Conservation (phyloP, 2,113 vertebrate genomes). For the Cyprinodon tularosa region DNA sequence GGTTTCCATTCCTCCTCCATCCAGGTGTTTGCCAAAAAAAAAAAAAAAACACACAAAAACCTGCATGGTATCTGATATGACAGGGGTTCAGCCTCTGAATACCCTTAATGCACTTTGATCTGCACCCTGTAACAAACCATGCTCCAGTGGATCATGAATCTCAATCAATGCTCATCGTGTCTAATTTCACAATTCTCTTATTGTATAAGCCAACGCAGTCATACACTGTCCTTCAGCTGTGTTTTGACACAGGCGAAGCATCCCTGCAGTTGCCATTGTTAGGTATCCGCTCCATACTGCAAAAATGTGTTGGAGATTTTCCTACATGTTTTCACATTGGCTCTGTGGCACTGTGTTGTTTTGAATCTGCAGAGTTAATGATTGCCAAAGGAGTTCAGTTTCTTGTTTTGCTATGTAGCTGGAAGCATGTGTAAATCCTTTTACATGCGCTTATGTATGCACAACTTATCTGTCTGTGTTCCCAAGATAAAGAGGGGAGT, state of each 20-base stretch:
- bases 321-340: slow-evolving; percentile 43
- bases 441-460: slow-evolving; percentile 53
- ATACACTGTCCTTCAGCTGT: neutral
- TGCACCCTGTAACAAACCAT: neutral
- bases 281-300: slow-evolving; percentile 11
- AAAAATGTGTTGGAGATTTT: slow-evolving; percentile 48
- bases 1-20: neutral
- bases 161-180: neutral
- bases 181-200: neutral
- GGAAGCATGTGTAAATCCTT: slow-evolving; percentile 39
- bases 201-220: neutral
- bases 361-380: slow-evolving; percentile 59
- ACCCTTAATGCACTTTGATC: neutral
- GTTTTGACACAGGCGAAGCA: neutral
- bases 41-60: neutral
- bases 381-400: slow-evolving; percentile 39
- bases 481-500: slow-evolving; percentile 58
- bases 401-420: slow-evolving; percentile 47
- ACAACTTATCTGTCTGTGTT: slow-evolving; percentile 58
- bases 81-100: neutral
- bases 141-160: neutral
- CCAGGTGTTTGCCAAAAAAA: slow-evolving; percentile 32
- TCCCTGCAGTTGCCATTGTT: neutral
- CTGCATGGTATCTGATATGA: neutral
- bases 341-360: slow-evolving; percentile 27